Conservation (phyloP, 2,888 invertebrate genomes). For the Scaptomyza caliginosa region DNA sequence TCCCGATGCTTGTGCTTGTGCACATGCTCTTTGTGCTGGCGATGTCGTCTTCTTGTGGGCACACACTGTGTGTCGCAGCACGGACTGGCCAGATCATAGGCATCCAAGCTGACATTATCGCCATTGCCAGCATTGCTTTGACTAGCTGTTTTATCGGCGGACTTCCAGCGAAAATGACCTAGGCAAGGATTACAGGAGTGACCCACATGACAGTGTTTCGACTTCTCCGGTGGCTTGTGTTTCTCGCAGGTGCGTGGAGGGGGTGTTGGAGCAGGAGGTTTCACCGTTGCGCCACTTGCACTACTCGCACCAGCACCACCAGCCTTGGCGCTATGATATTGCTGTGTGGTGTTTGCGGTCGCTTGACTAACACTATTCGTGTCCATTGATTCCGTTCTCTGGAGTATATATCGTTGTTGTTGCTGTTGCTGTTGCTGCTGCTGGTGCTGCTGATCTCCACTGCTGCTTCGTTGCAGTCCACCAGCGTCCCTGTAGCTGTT, state of each 20-base stretch:
- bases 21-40: constrained; percentile 87
- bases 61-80: constrained; percentile 95
- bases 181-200: constrained; percentile 90
- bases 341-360: constrained; percentile 42
- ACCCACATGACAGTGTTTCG: constrained; percentile 83
- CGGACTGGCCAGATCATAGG: constrained; percentile 93
- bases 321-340: constrained; percentile 52
- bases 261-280: constrained; percentile 74
- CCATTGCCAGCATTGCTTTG: constrained; percentile 81
- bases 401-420: constrained; percentile 86
- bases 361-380: constrained; percentile 58
- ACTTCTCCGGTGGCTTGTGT: constrained; percentile 79
- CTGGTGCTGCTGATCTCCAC: constrained; percentile 85
- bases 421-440: constrained; percentile 14
- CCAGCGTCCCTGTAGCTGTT: constrained; percentile 90
- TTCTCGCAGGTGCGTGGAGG: constrained; percentile 82
- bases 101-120: constrained; percentile 91
- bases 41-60: constrained; percentile 86
- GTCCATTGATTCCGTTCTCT: constrained; percentile 85
- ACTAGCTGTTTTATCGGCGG: constrained; percentile 77
- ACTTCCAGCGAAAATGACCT: constrained; percentile 85
- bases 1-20: constrained; percentile 86
- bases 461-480: constrained; percentile 85
- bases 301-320: constrained; percentile 11
- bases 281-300: constrained; percentile 21